Evolutionary conservation across 2,797 vertebrate genomes (phyloP).

Genomic region (Sciurus carolinensis): DNA sequence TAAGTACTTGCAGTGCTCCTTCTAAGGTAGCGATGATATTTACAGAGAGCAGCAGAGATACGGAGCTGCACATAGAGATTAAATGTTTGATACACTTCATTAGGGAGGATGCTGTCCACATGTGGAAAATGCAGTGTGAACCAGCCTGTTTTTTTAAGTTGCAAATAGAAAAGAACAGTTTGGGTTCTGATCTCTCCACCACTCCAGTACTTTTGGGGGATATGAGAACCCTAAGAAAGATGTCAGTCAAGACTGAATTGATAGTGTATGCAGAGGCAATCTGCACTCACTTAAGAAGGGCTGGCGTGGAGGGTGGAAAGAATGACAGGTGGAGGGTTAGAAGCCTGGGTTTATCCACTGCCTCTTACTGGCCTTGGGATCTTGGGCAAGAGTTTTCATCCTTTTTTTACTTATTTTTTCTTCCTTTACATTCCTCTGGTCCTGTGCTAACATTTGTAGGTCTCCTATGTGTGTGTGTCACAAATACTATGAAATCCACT

Average conservation of each 20-base stretch:
- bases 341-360: background rate
- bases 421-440: background rate
- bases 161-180: background rate
- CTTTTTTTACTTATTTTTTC: background rate
- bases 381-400: background rate
- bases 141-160: background rate
- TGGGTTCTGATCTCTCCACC: background rate
- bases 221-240: background rate
- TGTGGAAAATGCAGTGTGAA: background rate
- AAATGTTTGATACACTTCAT: background rate
- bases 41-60: background rate
- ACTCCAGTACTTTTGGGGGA: background rate
- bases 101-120: background rate
- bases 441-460: background rate
- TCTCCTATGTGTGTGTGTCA: rapidly evolving
- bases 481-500: background rate
- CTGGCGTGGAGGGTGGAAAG: background rate
- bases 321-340: rapidly evolving
- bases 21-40: background rate
- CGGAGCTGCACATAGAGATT: background rate
- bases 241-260: background rate
- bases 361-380: background rate
- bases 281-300: background rate
- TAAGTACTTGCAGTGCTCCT: constrained; percentile 17
- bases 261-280: background rate